Evolutionary conservation across 1,140 invertebrate species (phyloP).

Genomic region (Platorchestia sp.): DNA sequence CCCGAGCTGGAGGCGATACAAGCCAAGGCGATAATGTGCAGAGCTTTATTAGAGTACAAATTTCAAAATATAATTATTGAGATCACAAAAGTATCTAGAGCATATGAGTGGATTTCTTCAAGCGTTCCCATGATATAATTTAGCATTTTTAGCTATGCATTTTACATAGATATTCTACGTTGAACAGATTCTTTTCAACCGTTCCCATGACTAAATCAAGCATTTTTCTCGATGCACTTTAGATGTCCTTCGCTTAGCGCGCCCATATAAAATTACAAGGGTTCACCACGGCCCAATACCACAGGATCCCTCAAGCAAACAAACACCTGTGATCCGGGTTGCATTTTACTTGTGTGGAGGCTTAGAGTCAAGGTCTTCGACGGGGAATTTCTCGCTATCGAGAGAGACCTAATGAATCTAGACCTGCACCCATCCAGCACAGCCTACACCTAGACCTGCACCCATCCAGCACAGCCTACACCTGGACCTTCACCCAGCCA

Average conservation of each 20-base stretch:
- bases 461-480: background rate
- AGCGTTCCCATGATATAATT: background rate
- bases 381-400: background rate
- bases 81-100: background rate
- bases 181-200: background rate
- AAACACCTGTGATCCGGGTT: background rate
- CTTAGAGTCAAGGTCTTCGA: background rate
- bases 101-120: background rate
- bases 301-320: background rate
- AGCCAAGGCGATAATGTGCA: background rate
- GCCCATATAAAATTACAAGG: background rate
- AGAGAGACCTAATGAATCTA: background rate
- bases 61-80: background rate
- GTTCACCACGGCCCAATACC: background rate
- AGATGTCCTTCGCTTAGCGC: background rate
- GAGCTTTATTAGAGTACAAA: background rate
- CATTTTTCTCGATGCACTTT: background rate
- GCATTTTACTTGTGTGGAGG: background rate
- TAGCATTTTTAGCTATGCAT: too few relatives aligned
- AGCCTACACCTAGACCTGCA: background rate
- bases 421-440: background rate
- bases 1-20: background rate
- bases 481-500: background rate
- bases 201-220: background rate
- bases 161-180: too few relatives aligned